Base-by-base conservation (phyloP, 2,888 invertebrate species). In the Diarsia mendica region DNA sequence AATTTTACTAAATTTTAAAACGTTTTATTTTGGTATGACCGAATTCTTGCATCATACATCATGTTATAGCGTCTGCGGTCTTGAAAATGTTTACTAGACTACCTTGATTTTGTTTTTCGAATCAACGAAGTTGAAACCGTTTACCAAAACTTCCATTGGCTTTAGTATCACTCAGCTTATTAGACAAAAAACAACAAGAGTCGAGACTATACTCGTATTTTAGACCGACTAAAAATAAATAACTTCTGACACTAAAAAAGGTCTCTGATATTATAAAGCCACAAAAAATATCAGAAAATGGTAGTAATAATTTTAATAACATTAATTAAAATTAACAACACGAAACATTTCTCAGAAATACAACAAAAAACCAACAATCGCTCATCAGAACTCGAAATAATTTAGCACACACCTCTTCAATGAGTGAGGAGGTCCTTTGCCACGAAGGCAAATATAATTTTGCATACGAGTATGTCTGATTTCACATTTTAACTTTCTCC, bases 401-500 rank as follows among this genome's bases (percentile, higher is more conserved):
- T 74, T 73, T 71, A 61, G 67, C 67, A 75, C 66, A 72, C 66
- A 68, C 75, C 67, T 74, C 55, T 72, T 69, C 53, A 76, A 58
- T 23, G 71, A 64, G 33, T 44, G 48, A 58, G 33, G 13, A 77
- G 58, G 85, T 87, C 88, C 87, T 89, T 86, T 77, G 72, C 75
- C 28, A 67, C 55, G 33, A 74, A 84, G 75, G 79, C 82, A 86
- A 88, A 87, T 84, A 83, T 84, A 83, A 79, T 86, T 87, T 88
- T 89, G 88, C 89, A 88, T 88, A 85, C 87, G 87, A 88, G 85
- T 89, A 89, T 90, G 91, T 75, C 58, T 77, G 92, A 93, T 94
- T 94, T 94, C 93, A 93, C 93, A 92, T 93, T 93, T 83, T 87
- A 79, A 93, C 94, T 94, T 94, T 94, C 94, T 91, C 93, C 90